Percentiles rank a stretch among this genome's conserved stretches.
Evolutionary conservation across 2,113 vertebrate genomes (phyloP).

Genomic region (Chiloscyllium plagiosum): DNA sequence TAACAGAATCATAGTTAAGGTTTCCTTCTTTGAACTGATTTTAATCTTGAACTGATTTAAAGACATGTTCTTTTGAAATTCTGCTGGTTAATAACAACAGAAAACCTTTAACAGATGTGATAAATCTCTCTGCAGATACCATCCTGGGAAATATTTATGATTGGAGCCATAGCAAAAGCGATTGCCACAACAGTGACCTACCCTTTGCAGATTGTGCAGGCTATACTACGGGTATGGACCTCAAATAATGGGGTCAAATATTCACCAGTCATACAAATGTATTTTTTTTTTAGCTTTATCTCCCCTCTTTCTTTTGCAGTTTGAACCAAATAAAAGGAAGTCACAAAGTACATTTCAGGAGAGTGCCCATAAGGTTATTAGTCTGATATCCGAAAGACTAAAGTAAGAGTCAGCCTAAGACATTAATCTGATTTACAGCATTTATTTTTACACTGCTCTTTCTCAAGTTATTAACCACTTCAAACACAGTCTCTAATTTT

Average conservation of each 20-base stretch:
- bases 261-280: not conserved
- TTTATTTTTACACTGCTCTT: not conserved
- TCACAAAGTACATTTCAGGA: conserved; percentile 50
- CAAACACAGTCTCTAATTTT: not conserved
- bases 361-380: conserved; percentile 52
- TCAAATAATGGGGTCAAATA: not conserved
- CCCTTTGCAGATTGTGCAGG: conserved; percentile 67
- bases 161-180: conserved; percentile 67
- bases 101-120: not conserved
- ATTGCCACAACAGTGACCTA: conserved; percentile 63
- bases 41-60: no score
- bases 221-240: conserved; percentile 61
- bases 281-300: conserved; percentile 30
- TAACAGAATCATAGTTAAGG: not conserved
- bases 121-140: conserved; percentile 53
- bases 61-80: no score
- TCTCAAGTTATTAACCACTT: not conserved
- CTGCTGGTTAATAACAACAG: not conserved
- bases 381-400: conserved; percentile 59
- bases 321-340: conserved; percentile 64
- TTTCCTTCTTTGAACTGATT: not conserved
- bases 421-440: not conserved
- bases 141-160: conserved; percentile 64
- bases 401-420: conserved; percentile 51
- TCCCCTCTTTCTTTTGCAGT: conserved; percentile 47